Percentiles rank a stretch among this genome's conserved stretches.
Evolutionary conservation across 1,140 invertebrate species (phyloP).

Genomic region (Leptinotarsa defecta): DNA sequence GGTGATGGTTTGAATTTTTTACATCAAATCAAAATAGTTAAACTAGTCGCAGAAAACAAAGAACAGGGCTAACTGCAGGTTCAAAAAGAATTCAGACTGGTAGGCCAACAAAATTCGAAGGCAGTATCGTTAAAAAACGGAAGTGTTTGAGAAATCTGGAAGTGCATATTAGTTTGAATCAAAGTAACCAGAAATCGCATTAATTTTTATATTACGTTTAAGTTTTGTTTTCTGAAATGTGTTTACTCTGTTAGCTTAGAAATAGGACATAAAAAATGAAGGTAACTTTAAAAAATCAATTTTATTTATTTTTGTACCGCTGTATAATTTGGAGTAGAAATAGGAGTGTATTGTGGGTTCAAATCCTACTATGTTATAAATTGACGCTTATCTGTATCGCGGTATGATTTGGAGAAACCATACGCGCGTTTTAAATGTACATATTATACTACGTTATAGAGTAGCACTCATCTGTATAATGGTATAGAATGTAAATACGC

Average conservation of each 20-base stretch:
- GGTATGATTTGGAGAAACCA: conserved; percentile 19
- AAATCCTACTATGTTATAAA: conserved; percentile 16
- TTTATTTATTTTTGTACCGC: not conserved
- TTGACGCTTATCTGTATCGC: conserved; percentile 16
- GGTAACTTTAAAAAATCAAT: not conserved
- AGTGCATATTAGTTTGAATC: conserved; percentile 23
- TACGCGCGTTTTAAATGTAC: conserved; percentile 11
- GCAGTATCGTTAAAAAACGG: conserved; percentile 13
- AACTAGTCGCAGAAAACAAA: conserved; percentile 24
- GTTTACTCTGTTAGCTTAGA: no score
- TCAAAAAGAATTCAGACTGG: conserved; percentile 25
- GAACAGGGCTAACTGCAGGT: conserved; percentile 19
- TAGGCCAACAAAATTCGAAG: conserved; percentile 15
- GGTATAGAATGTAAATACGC: conserved; percentile 48
- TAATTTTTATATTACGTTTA: not conserved
- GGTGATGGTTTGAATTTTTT: conserved; percentile 24
- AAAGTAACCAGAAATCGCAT: conserved; percentile 28
- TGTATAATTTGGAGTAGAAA: conserved; percentile 25
- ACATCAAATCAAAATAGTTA: conserved; percentile 22
- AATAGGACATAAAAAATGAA: conserved; percentile 7
- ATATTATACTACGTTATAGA: conserved; percentile 19
- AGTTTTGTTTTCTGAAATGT: no score
- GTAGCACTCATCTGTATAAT: not conserved
- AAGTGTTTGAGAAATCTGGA: conserved; percentile 19
- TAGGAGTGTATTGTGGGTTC: conserved; percentile 16